Base-by-base conservation (phyloP, 2,113 vertebrate genomes). In the Uria aalge region DNA sequence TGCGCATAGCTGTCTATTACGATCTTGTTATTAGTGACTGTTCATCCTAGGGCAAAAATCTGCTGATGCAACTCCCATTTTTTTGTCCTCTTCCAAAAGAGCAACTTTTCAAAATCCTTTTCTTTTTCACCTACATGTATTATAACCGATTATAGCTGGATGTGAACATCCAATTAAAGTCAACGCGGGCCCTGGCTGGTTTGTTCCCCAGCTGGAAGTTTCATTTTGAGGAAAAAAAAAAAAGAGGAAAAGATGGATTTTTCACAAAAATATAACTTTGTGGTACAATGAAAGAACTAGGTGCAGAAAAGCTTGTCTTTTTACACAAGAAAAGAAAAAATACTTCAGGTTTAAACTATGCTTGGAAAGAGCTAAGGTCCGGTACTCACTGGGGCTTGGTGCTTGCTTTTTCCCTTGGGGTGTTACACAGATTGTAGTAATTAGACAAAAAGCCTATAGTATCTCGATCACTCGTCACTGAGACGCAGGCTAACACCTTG, bases 371-470 rank as follows among this genome's bases (percentile, higher is more conserved):
- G 27, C 41, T 4, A 3, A 67, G 47, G 40, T 21, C 30, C 15
- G 13, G 34, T 2, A 1, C 6, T n/a, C 45, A 15, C 0, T 1
- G 20, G 15, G n/a, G 7, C 38, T 36, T 4, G 3, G 26, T 2
- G 18, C 32, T 24, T n/a, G 15, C 2, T 1, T 17, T 47, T 50
- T 20, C 4, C 36, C 32, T 26, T 2, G 6, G 1, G 9, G 1
- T 0, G 8, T 36, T 16, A 22, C 4, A 23, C 18, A 18, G 43
- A 9, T 2, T 4, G 18, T 6, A 24, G 13, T 4, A 29, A 45
- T 34, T 9, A 45, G 4, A 45, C 18, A 11, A 29, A 74, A 34
- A 12, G 3, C 5, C 23, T 3, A 10, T 0, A 2, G 15, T 9
- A 18, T 3, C 47, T 10, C 20, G 8, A 4, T 1, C 8, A 2